Percentiles rank a stretch among this genome's conserved stretches.
These are phyloP conservation scores for Temnothorax ravouxi DNA, from an alignment of 2,888 invertebrate genomes.

Conservation along the genomic window DNA sequence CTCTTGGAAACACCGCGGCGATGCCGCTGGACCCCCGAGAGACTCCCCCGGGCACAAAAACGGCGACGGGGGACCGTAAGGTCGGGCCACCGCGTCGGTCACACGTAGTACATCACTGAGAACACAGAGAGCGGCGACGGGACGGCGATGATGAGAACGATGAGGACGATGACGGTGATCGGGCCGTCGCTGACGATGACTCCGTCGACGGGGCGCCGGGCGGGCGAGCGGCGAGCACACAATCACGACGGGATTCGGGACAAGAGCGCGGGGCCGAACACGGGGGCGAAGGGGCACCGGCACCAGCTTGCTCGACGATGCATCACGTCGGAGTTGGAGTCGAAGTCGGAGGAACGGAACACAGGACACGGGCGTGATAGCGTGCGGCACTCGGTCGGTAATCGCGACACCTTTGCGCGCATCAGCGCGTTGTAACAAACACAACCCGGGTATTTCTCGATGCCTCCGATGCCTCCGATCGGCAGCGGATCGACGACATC, in stretches of 20 bases:
- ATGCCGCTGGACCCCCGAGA: background rate
- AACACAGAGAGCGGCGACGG: constrained; percentile 53
- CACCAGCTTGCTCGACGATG: constrained; percentile 47
- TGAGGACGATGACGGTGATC: background rate
- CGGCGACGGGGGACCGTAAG: constrained; percentile 43
- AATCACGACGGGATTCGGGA: constrained; percentile 1
- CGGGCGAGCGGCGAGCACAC: constrained; percentile 2
- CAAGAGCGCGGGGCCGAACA: background rate
- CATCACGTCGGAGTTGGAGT: constrained; percentile 46
- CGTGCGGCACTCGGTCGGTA: constrained; percentile 75
- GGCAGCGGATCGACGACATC: constrained; percentile 9
- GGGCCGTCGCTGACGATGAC: background rate
- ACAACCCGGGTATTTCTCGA: constrained; percentile 34
- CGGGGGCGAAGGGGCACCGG: constrained; percentile 3
- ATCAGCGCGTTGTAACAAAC: constrained; percentile 64
- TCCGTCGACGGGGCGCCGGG: constrained; percentile 51
- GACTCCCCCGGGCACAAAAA: constrained; percentile 35
- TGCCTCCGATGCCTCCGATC: background rate
- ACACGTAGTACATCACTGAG: constrained; percentile 59
- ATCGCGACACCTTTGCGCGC: constrained; percentile 68
- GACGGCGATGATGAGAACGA: background rate
- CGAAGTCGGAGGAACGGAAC: constrained; percentile 51
- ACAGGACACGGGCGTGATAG: constrained; percentile 35
- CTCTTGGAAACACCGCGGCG: constrained; percentile 71
- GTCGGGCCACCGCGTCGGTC: constrained; percentile 55